Evolutionary conservation across 2,113 vertebrate genomes (phyloP).

Genomic region (Canis aureus): DNA sequence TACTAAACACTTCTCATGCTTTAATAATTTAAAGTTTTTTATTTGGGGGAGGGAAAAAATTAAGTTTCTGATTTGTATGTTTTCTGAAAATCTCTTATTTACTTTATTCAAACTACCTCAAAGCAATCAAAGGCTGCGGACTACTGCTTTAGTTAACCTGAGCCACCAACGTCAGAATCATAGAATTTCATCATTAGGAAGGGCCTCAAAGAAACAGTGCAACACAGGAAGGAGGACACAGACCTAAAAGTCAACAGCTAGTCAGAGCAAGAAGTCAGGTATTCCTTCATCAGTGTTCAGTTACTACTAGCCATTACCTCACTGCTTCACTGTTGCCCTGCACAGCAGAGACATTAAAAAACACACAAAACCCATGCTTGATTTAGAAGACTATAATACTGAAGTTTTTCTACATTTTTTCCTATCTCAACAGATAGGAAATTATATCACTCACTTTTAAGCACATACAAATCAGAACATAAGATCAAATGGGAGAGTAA

Average conservation of each 20-base stretch:
- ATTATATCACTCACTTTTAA: background rate
- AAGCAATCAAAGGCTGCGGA: background rate
- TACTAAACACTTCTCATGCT: slow-evolving; percentile 36
- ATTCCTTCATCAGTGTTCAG: background rate
- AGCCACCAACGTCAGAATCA: slow-evolving; percentile 27
- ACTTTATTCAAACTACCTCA: slow-evolving; percentile 8
- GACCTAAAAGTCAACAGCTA: background rate
- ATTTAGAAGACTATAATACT: background rate
- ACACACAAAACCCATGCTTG: background rate
- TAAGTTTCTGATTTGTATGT: background rate
- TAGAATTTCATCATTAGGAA: background rate
- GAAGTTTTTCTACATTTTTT: slow-evolving; percentile 12
- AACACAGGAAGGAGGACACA: background rate
- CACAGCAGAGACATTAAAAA: background rate
- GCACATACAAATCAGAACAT: slow-evolving; percentile 26
- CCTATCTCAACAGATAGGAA: background rate
- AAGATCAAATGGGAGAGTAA: background rate
- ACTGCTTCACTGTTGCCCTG: background rate
- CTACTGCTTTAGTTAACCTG: slow-evolving; percentile 34
- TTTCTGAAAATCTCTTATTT: background rate
- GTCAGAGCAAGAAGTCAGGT: background rate
- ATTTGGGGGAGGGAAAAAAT: background rate
- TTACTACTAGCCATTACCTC: background rate
- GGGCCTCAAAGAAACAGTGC: background rate
- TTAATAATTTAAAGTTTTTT: slow-evolving; percentile 37